Evolutionary conservation across 1,140 invertebrate genomes (phyloP), one percentile per base, ranked within the genome.

Genomic region (Brachionus angularis): DNA sequence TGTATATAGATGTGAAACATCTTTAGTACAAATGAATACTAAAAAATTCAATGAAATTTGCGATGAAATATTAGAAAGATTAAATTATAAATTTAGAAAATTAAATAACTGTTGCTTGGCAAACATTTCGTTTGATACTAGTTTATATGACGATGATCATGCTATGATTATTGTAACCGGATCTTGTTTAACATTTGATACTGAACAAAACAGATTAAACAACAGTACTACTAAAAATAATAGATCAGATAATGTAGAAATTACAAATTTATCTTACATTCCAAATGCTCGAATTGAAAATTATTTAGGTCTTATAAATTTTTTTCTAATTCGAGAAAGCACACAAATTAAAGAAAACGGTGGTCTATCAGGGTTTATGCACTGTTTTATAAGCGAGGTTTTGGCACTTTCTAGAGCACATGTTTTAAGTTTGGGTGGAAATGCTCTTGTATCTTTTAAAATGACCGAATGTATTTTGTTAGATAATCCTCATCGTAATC

Each of bases 401-500:
- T 78, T 95, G 75, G 91, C 91, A 0, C 92, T 96, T 73, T 89
- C 92, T 10, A 84, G 93, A 50, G 91, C 92, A 14, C 92, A 96
- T 80, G 90, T 95, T 5, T 87, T 89, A 0, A 89, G 91, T 8
- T 81, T 96, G n/a, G 92, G 93, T 33, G 93, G 93, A 10, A 96
- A 97, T 83, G 92, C 91, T 0, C 88, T 97, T 84, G 89, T 94
- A 0, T 88, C 91, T 0, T 95, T 92, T 81, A 92, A 91, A 77
- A 89, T 96, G 86, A 90, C 88, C 3, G 90, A 96, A 80, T 88
- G 91, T 75, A 87, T 93, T 73, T 83, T 97, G 18, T 85, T 90
- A 62, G 89, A 93, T 81, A 95, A 91, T 81, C 88, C 91, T 72
- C 91, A 96, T 78, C 96, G 96, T 83, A 96, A 96, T 84, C 93